phyloP scores from a whole-genome alignment of 2,797 vertebrate species.

The Neosilurus hyrtlii region DNA sequence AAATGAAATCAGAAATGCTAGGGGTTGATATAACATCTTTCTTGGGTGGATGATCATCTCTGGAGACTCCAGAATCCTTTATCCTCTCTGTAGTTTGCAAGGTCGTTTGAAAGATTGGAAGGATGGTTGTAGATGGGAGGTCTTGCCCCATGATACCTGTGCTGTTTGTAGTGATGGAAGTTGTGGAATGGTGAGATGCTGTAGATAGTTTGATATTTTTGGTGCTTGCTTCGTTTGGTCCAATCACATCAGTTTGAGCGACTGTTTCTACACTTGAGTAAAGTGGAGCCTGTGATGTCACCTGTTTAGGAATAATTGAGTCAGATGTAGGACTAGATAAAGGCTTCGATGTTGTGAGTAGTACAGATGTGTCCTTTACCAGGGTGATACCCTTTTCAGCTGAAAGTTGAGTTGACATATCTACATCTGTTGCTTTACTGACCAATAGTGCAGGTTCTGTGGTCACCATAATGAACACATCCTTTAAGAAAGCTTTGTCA shows the following conservation, averaged over 20 bases:
- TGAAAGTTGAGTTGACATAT: constrained; percentile 52
- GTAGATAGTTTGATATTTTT: constrained; percentile 35
- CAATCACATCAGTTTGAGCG: constrained; percentile 8
- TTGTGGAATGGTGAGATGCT: constrained; percentile 3
- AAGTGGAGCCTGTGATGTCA: constrained; percentile 2
- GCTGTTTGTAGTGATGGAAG: constrained; percentile 15
- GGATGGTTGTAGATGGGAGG: neutral
- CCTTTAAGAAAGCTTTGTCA: constrained; percentile 61
- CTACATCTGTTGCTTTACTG: constrained; percentile 20
- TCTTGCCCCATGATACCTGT: constrained; percentile 31
- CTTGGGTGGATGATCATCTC: constrained; percentile 10
- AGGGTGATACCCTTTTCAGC: constrained; percentile 69
- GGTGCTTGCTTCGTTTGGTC: constrained; percentile 14
- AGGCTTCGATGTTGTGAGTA: constrained; percentile 11
- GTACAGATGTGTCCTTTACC: constrained; percentile 58
- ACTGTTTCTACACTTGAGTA: neutral
- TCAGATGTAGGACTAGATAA: constrained; percentile 14
- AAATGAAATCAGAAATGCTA: constrained; percentile 15
- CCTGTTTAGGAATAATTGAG: constrained; percentile 30
- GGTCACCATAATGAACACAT: constrained; percentile 62
- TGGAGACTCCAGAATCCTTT: neutral
- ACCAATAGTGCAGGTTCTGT: constrained; percentile 6
- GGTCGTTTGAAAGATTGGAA: constrained; percentile 39
- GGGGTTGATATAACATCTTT: neutral
- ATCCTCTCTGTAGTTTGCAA: constrained; percentile 31